phyloP scores from a whole-genome alignment of 2,888 invertebrate species.

The Arenicola marina region DNA sequence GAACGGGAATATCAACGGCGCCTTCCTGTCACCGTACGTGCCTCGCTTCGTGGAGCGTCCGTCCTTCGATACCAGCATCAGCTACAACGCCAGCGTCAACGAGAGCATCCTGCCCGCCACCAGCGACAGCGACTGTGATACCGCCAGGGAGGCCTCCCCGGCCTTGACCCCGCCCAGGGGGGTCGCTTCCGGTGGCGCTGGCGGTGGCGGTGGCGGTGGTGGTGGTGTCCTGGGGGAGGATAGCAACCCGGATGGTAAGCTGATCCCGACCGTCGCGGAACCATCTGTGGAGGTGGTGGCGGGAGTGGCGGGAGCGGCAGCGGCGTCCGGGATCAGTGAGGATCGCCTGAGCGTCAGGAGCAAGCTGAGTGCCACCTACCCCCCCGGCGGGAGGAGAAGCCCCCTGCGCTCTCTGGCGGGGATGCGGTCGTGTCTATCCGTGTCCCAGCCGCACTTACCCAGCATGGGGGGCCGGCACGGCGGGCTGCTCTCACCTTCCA shows the following conservation, averaged over 20 bases:
- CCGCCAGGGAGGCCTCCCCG: not conserved
- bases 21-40: conserved; percentile 11
- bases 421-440: conserved; percentile 11
- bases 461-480: conserved; percentile 8
- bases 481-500: not conserved
- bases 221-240: not conserved
- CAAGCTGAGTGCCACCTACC: not conserved
- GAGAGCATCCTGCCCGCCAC: not conserved
- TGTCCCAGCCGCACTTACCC: conserved; percentile 22
- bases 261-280: not conserved
- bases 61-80: conserved; percentile 21
- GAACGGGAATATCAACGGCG: conserved; percentile 3
- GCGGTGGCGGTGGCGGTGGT: not conserved
- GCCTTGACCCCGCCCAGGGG: not conserved
- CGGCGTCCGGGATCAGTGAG: not conserved
- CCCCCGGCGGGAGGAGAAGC: not conserved
- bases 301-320: not conserved
- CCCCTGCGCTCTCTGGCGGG: too few species aligned
- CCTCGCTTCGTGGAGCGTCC: conserved; percentile 8
- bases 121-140: not conserved
- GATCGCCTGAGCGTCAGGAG: not conserved
- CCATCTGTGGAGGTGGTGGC: not conserved
- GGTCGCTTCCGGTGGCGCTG: not conserved
- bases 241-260: not conserved
- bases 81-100: not conserved